A percentile compares a stretch with the other conserved stretches of the same genome.
Conservation (phyloP, 2,113 vertebrate species). For the Sula dactylatra region DNA sequence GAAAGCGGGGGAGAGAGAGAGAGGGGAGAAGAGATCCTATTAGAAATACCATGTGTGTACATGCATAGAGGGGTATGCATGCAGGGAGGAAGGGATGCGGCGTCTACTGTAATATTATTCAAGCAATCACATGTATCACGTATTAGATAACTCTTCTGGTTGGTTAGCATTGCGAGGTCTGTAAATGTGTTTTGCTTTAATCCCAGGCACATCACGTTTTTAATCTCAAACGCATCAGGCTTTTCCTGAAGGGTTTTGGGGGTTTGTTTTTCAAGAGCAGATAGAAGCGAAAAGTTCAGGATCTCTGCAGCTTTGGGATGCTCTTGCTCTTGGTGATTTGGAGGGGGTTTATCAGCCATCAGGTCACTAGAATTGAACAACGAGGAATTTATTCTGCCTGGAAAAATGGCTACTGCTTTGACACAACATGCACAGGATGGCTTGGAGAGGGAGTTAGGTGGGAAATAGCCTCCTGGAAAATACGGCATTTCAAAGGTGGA, state of each 20-base stretch:
- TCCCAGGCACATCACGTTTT: conserved; percentile 8
- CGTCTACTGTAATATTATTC: not conserved
- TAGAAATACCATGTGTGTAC: conserved; percentile 45
- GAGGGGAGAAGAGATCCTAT: conserved; percentile 33
- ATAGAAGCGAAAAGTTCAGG: not conserved
- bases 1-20: conserved; percentile 51
- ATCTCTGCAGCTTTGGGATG: not conserved
- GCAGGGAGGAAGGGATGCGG: conserved; percentile 8
- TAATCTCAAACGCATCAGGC: not conserved
- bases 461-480: not conserved
- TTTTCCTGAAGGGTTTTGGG: not conserved
- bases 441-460: accelerated
- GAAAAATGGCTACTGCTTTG: not conserved
- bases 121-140: conserved; percentile 12
- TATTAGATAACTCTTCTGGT: conserved; percentile 41
- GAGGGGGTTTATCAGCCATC: not conserved
- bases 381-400: not conserved
- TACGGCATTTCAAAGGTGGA: not conserved
- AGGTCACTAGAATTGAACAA: accelerated
- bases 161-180: not conserved
- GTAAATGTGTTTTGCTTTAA: not conserved
- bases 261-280: not conserved
- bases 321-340: not conserved
- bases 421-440: accelerated
- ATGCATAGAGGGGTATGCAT: not conserved